Percentiles rank a stretch among this genome's conserved stretches.
Conservation (phyloP, 2,113 vertebrate genomes). For the Boulengeromyrus knoepffleri region DNA sequence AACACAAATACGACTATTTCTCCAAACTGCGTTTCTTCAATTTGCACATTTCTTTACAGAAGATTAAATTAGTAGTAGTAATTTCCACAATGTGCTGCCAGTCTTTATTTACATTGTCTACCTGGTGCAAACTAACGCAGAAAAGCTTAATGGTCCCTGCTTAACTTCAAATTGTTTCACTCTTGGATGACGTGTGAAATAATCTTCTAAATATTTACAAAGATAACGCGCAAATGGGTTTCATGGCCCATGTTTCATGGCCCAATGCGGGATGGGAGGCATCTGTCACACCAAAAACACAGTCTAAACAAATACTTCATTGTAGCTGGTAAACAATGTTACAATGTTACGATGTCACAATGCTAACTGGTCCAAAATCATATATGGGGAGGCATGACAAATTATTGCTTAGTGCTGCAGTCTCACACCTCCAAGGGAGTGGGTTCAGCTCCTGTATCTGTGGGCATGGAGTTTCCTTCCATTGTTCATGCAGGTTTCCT, state of each 20-base stretch:
- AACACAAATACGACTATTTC: background rate
- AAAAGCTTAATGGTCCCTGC: background rate
- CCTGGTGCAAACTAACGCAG: background rate
- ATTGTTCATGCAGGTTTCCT: background rate
- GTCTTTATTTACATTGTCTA: background rate
- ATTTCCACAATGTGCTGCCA: background rate
- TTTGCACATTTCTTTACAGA: background rate
- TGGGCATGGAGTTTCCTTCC: background rate
- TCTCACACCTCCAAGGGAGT: background rate
- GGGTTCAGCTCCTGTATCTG: background rate
- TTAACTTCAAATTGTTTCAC: background rate
- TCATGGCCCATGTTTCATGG: background rate
- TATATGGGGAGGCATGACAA: background rate
- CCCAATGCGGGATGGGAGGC: background rate
- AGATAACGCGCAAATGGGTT: background rate
- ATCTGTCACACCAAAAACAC: background rate
- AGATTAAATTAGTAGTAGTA: background rate
- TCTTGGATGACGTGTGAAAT: background rate
- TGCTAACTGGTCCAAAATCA: background rate
- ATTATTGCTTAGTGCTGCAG: background rate
- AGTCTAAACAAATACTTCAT: background rate
- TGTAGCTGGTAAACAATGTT: background rate
- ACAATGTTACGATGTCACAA: background rate
- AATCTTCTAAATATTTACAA: constrained; percentile 34
- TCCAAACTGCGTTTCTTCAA: background rate